Evolutionary conservation across 1,140 invertebrate genomes (phyloP).

Genomic region (Campodea augens): DNA sequence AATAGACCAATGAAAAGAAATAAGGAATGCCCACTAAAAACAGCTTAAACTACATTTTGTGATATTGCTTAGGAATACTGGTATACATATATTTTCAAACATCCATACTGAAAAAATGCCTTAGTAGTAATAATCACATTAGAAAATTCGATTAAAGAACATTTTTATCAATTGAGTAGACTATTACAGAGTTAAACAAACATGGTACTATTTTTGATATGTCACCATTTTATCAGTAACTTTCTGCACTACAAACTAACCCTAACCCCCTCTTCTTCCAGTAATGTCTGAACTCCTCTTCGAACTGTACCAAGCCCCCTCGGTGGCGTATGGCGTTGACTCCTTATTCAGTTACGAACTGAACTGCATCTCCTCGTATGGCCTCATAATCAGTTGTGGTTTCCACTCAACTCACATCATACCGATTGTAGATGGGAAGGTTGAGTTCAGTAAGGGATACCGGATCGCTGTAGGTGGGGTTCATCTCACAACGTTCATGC

Average conservation of each 20-base stretch:
- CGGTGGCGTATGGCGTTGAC: constrained; percentile 71
- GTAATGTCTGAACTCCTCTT: constrained; percentile 89
- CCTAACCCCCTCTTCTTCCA: constrained; percentile 26
- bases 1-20: too few relatives aligned
- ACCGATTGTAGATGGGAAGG: constrained; percentile 48
- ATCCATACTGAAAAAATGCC: too few relatives aligned
- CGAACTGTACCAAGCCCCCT: constrained; percentile 77
- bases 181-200: too few relatives aligned
- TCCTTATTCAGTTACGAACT: constrained; percentile 57
- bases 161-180: too few relatives aligned
- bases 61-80: too few relatives aligned
- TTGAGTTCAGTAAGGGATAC: constrained; percentile 45
- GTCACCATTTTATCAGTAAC: constrained; percentile 7
- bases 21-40: too few relatives aligned
- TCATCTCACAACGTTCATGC: constrained; percentile 68
- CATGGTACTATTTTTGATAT: too few relatives aligned
- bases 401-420: constrained; percentile 77
- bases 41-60: too few relatives aligned
- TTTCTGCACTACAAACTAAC: too few relatives aligned
- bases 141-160: too few relatives aligned
- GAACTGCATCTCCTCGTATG: constrained; percentile 38
- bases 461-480: constrained; percentile 72
- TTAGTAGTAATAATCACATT: too few relatives aligned
- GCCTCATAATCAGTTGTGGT: constrained; percentile 62
- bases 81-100: too few relatives aligned